Conservation (phyloP, 2,797 vertebrate species). For the Vespertilio murinus region DNA sequence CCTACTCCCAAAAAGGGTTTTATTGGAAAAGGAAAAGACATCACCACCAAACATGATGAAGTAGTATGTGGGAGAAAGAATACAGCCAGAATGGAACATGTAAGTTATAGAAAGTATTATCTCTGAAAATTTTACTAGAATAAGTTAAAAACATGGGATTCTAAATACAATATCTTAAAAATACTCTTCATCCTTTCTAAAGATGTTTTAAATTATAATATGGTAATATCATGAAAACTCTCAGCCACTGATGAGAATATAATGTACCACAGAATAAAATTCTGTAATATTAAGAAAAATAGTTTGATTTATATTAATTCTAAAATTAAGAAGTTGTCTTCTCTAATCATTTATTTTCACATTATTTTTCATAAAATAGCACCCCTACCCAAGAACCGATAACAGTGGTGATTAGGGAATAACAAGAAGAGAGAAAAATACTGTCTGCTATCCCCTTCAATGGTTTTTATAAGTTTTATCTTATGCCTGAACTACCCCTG, state of each 20-base stretch:
- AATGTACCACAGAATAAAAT: slow-evolving; percentile 33
- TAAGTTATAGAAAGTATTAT: slow-evolving; percentile 80
- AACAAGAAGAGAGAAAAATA: background rate
- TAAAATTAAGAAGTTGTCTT: slow-evolving; percentile 44
- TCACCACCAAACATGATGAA: slow-evolving; percentile 97
- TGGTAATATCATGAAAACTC: background rate
- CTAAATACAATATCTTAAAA: background rate
- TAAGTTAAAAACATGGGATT: slow-evolving; percentile 4
- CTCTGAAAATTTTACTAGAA: slow-evolving; percentile 5
- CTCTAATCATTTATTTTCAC: background rate
- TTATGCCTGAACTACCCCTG: background rate
- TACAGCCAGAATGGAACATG: slow-evolving; percentile 97
- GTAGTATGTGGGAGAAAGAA: slow-evolving; percentile 96
- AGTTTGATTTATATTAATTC: slow-evolving; percentile 27
- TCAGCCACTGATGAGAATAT: background rate
- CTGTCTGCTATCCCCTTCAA: background rate
- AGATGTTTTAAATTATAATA: background rate
- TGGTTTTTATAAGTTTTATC: background rate
- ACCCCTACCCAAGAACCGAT: background rate
- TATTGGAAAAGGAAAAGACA: slow-evolving; percentile 96
- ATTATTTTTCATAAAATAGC: slow-evolving; percentile 31
- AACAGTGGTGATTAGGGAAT: background rate
- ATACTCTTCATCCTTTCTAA: background rate
- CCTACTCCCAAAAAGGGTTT: slow-evolving; percentile 93
- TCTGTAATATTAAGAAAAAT: background rate